Evolutionary conservation across 2,888 invertebrate species (phyloP).

Genomic region (Agrochola lota): DNA sequence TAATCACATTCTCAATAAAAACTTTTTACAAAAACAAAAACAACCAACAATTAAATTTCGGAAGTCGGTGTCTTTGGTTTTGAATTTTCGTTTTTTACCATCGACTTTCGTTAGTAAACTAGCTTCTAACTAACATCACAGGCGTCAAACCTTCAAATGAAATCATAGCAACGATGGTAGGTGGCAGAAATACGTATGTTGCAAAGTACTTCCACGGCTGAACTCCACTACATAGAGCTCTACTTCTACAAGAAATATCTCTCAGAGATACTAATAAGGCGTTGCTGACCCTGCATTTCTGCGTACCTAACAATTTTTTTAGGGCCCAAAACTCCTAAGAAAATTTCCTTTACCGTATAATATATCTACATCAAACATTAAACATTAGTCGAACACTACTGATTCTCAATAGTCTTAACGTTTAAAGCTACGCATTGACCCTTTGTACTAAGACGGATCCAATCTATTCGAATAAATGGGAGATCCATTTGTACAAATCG

Average conservation of each 20-base stretch:
- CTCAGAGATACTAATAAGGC: background rate
- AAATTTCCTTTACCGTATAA: background rate
- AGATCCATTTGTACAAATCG: slow-evolving; percentile 63
- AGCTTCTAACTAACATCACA: too few species aligned
- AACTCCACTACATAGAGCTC: background rate
- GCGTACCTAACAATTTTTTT: too few species aligned
- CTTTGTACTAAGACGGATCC: slow-evolving; percentile 54
- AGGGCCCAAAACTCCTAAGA: background rate
- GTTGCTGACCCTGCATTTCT: background rate
- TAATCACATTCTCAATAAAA: too few species aligned
- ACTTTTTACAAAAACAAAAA: too few species aligned
- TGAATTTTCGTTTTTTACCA: too few species aligned
- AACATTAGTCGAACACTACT: slow-evolving; percentile 16
- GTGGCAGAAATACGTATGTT: background rate
- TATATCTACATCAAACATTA: background rate
- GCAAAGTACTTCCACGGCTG: background rate
- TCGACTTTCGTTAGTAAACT: background rate
- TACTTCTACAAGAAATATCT: background rate
- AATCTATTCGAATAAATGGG: slow-evolving; percentile 65
- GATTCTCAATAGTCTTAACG: slow-evolving; percentile 30
- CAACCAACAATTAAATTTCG: too few species aligned
- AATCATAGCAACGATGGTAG: background rate
- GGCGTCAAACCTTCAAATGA: background rate
- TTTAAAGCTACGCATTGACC: slow-evolving; percentile 55
- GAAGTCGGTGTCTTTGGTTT: too few species aligned